Percentiles rank a stretch among this genome's conserved stretches.
Conservation (phyloP, 30 jellyfish, hydroid and myxozoan genomes). For the Hydractinia symbiolongicarpus region DNA sequence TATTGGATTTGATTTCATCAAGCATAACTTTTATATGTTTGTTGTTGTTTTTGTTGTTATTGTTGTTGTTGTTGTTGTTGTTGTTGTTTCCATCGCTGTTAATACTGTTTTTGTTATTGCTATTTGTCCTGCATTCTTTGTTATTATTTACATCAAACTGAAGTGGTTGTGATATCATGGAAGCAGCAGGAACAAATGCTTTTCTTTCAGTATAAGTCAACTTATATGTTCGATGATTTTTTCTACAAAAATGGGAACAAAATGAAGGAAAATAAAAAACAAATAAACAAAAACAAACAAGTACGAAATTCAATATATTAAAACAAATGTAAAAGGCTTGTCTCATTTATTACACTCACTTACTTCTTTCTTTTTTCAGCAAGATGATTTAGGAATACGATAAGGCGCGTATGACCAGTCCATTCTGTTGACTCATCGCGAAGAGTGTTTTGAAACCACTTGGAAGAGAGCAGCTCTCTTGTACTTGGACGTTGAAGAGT, state of each 20-base stretch:
- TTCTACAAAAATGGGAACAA: background rate
- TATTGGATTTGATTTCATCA: too few relatives aligned
- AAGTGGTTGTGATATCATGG: background rate
- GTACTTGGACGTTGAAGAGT: background rate
- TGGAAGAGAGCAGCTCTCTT: conserved; percentile 9
- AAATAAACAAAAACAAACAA: background rate
- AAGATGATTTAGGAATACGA: conserved; percentile 5
- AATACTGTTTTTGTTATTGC: too few relatives aligned
- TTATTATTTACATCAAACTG: too few relatives aligned
- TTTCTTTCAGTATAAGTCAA: conserved; percentile 3
- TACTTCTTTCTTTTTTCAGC: conserved; percentile 20
- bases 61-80: too few relatives aligned
- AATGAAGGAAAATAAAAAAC: background rate
- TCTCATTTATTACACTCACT: background rate
- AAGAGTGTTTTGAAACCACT: background rate
- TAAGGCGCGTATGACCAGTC: conserved; percentile 22
- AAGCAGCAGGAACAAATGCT: conserved; percentile 25
- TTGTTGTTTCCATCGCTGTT: too few relatives aligned
- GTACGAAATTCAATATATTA: background rate
- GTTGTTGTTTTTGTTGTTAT: too few relatives aligned
- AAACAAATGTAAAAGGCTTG: background rate
- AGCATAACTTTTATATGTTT: too few relatives aligned
- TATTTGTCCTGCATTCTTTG: too few relatives aligned
- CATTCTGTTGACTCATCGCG: background rate
- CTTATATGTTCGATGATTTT: conserved; percentile 12